A percentile compares a stretch with the other conserved stretches of the same genome.
Conservation (phyloP, 1,140 invertebrate genomes). For the Lanistes nyassanus region DNA sequence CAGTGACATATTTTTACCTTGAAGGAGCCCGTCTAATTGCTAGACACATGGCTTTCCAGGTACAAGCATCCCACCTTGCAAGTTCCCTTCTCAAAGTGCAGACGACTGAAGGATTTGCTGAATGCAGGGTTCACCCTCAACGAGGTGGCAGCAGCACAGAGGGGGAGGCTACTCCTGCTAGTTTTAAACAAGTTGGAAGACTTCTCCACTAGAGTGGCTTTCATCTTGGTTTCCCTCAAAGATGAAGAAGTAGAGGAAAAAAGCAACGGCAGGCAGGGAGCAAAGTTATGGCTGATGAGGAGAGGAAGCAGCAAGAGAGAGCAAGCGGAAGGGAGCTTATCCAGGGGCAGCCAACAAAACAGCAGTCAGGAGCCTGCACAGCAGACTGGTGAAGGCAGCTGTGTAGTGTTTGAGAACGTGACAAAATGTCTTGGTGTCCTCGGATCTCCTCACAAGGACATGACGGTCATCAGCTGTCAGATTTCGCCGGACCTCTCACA, state of each 20-base stretch:
- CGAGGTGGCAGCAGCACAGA: conserved; percentile 13
- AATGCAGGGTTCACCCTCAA: conserved; percentile 17
- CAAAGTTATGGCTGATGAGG: background rate
- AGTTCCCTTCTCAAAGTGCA: conserved; percentile 12
- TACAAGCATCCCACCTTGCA: conserved; percentile 6
- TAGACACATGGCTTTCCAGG: conserved; percentile 14
- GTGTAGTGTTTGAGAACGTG: too few relatives aligned
- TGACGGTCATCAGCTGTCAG: conserved; percentile 35
- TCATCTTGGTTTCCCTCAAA: conserved; percentile 25
- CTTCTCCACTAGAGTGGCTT: conserved; percentile 22
- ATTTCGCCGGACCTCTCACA: conserved; percentile 30
- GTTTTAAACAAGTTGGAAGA: conserved; percentile 19
- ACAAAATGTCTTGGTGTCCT: conserved; percentile 22
- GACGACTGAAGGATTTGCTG: conserved; percentile 10
- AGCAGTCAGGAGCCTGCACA: too few relatives aligned
- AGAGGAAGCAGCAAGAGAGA: conserved; percentile 6
- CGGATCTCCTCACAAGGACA: conserved; percentile 20
- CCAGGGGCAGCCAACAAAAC: too few relatives aligned
- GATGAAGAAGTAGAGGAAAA: background rate
- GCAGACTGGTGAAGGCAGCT: too few relatives aligned
- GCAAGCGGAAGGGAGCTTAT: background rate
- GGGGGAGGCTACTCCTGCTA: conserved; percentile 18
- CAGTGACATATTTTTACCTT: background rate
- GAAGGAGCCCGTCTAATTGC: background rate
- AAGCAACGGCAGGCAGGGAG: background rate